Evolutionary conservation across 2,888 invertebrate genomes (phyloP), one percentile per base, ranked within the genome.

Genomic region (Drosophila engyochracea): DNA sequence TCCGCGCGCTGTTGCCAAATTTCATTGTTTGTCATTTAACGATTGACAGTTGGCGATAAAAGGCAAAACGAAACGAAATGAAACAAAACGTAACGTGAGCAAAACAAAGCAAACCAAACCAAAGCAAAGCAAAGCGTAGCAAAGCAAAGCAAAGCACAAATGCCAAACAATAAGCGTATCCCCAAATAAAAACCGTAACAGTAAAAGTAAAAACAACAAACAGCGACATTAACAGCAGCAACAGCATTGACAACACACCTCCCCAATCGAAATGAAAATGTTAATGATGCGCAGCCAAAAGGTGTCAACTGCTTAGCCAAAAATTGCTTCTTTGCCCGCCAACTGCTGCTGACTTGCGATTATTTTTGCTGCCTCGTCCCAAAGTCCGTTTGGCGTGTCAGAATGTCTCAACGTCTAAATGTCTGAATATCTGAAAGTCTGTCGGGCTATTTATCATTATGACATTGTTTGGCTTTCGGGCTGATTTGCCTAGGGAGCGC

Each of bases 1-100:
- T 54, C 63, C 54, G 55, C 51, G 61, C 70, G 47, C 63, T 64
- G 74, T 76, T 74, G 85, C 70, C 90, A 71, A 82, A 83, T 86
- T 90, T 86, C 89, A 86, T 84, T 90, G 89, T 90, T 86, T 90
- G 90, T 86, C 88, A 84, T 85, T 90, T 85, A 90, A 77, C 91
- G 88, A 88, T 88, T 88, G 91, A 90, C 91, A 88, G 88, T 70
- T 79, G 70, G 70, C 76, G 91, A 90, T 88, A 86, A 85, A 71
- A 49, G 52, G 14, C 16, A 31, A 41, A 49, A 60, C 55, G 33
- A 55, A 67, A 70, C 39, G 60, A 76, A 77, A 65, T 47, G 74
- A 75, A 71, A 71, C 61, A 44, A 67, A 66, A 65, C 61, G 53
- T 41, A 71, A 59, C 19, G 47, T 53, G 64, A 76, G 41, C 63